These are phyloP conservation scores for Gila orcuttii DNA, from an alignment of 2,113 vertebrate species.

Conservation along the genomic window DNA sequence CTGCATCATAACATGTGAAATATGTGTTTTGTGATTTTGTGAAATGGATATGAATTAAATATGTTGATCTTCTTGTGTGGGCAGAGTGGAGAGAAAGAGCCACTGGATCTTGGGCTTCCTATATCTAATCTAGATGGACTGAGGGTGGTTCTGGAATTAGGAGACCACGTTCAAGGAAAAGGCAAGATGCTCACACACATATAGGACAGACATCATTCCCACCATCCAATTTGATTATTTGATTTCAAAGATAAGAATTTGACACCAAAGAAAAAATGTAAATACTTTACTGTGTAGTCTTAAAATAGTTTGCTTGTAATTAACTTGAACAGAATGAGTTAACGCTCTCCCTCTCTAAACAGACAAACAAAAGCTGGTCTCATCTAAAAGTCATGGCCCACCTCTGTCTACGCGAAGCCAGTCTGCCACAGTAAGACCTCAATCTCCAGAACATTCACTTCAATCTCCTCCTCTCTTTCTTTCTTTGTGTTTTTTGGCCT, in stretches of 20 bases:
- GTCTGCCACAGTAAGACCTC: conserved; percentile 82
- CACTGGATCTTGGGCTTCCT: conserved; percentile 92
- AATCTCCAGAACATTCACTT: conserved; percentile 54
- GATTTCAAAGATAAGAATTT: not conserved
- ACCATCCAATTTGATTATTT: not conserved
- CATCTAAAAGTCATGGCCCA: conserved; percentile 73
- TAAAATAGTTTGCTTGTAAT: not conserved
- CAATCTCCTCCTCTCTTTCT: conserved; percentile 35
- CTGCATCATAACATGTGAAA: not conserved
- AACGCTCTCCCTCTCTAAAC: conserved; percentile 57
- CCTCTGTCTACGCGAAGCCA: conserved; percentile 80
- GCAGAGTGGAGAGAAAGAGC: conserved; percentile 92
- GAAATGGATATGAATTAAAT: not conserved
- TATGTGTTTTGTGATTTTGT: not conserved
- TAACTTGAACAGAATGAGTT: not conserved
- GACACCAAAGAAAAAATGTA: not conserved
- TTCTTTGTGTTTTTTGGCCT: conserved; percentile 57
- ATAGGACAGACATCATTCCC: not conserved
- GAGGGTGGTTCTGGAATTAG: conserved; percentile 89
- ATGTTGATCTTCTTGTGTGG: conserved; percentile 23
- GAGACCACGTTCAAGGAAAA: conserved; percentile 79
- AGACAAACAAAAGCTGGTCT: conserved; percentile 84
- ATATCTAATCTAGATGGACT: conserved; percentile 97
- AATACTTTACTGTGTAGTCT: not conserved
- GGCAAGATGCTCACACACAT: conserved; percentile 71